These are phyloP conservation scores for Diploscapter pachys DNA, from an alignment of 1,140 invertebrate genomes.

Conservation along the genomic window DNA sequence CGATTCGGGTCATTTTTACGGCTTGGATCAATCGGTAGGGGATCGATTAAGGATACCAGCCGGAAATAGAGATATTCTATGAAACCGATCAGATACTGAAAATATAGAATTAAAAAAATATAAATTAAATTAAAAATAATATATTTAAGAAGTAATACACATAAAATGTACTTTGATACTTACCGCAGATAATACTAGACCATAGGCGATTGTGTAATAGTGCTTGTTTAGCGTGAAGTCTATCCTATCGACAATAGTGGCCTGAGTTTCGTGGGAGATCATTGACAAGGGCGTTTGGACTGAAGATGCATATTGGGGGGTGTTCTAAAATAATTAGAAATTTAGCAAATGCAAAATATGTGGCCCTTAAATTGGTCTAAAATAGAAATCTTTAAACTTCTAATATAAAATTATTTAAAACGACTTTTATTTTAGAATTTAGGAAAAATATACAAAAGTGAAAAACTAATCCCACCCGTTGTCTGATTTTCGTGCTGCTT, in stretches of 20 bases:
- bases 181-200: conserved; percentile 25
- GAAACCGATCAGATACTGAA: conserved; percentile 35
- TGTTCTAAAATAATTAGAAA: too few relatives aligned
- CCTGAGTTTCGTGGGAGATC: conserved; percentile 2
- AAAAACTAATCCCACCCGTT: too few relatives aligned
- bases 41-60: conserved; percentile 11
- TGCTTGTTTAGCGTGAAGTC: conserved; percentile 19
- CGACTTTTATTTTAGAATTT: too few relatives aligned
- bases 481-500: too few relatives aligned
- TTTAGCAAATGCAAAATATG: too few relatives aligned
- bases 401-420: neutral
- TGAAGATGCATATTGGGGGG: neutral
- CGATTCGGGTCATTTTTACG: conserved; percentile 12
- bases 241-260: conserved; percentile 19
- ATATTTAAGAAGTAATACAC: neutral
- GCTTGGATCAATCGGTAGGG: conserved; percentile 20
- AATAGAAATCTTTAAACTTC: too few relatives aligned
- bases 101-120: neutral
- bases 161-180: conserved; percentile 1
- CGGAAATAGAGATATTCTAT: conserved; percentile 33
- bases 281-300: neutral
- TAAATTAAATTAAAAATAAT: too few relatives aligned
- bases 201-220: conserved; percentile 30
- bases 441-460: too few relatives aligned
- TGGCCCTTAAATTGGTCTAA: too few relatives aligned